Evolutionary conservation across 2,113 vertebrate species (phyloP), one percentile per base, ranked within the genome.

Genomic region (Formicarius rufipectus): DNA sequence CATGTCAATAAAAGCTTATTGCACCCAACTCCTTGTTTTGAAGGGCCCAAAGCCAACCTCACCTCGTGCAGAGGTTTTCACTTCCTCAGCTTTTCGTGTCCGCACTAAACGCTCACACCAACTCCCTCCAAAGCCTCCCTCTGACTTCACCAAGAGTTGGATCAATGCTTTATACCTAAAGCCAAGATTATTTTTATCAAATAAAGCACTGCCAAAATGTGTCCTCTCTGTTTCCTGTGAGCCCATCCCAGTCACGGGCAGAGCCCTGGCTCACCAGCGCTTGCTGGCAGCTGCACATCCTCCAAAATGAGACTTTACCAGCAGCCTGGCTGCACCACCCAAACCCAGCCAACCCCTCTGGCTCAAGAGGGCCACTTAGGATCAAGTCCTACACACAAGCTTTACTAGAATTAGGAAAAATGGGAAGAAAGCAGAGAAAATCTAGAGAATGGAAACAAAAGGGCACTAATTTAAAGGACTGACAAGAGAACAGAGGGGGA

Each of bases 181-280:
- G 93, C 78, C 90, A 73, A 76, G 75, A 90, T 75, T 94, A 94
- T 93, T 97, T 96, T 93, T 92, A 93, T 62, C 89, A 71, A 86
- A 68, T 30, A 40, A 62, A 64, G 86, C 53, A 56, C n/a, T 91
- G 88, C 66, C 93, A 96, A 89, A 94, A 81, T 25, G 5, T 45
- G 59, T 79, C 78, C 64, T 55, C 72, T 56, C 66, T 4, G 14
- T 30, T 83, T 84, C 90, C 90, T 8, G 49, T 4, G 17, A 47
- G 75, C 59, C 58, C 39, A 53, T 39, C 83, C 49, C 79, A 59
- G 44, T 11, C 56, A 0, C 69, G 16, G n/a, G n/a, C 40, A 71
- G 68, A 52, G 42, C 60, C 56, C 80, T 84, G 2, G 2, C 82
- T 92, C 55, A 45, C 62, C 93, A 67, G 80, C 3, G 5, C 35